phyloP scores from a whole-genome alignment of 2,797 vertebrate genomes.

The Bradypodion pumilum region DNA sequence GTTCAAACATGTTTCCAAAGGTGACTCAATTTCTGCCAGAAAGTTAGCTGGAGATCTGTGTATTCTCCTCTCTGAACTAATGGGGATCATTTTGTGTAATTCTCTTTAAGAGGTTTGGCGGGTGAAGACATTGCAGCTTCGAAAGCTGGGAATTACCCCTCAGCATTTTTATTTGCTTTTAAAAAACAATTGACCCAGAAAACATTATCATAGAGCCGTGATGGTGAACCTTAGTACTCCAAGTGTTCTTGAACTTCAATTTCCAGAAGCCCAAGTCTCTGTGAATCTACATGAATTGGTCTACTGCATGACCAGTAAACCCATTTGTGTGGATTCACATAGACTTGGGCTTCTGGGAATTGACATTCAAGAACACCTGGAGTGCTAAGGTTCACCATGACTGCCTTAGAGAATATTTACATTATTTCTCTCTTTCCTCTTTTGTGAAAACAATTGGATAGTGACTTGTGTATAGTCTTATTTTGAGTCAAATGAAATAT shows the following conservation, averaged over 20 bases:
- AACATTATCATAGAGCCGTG: too few species aligned
- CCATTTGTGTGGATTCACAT: too few species aligned
- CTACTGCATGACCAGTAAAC: too few species aligned
- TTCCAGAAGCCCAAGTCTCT: too few species aligned
- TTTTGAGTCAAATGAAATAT: background rate
- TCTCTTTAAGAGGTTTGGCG: conserved; percentile 47
- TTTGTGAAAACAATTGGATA: background rate
- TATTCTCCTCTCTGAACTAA: conserved; percentile 45
- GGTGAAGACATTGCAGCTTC: conserved; percentile 43
- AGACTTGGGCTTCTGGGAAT: too few species aligned
- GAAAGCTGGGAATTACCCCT: conserved; percentile 8
- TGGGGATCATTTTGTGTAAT: conserved; percentile 40
- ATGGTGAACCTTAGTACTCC: too few species aligned
- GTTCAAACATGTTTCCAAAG: conserved; percentile 23
- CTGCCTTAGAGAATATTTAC: conserved; percentile 39
- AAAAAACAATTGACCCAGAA: conserved; percentile 22
- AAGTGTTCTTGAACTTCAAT: too few species aligned
- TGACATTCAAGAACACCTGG: too few species aligned
- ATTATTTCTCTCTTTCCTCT: background rate
- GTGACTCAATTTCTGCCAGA: conserved; percentile 34
- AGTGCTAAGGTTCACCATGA: too few species aligned
- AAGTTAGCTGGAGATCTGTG: conserved; percentile 18
- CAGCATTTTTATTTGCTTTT: conserved; percentile 34
- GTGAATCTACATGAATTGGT: too few species aligned
- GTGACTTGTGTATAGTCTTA: background rate